Evolutionary conservation across 2,113 vertebrate species (phyloP).

Genomic region (Dascyllus trimaculatus): DNA sequence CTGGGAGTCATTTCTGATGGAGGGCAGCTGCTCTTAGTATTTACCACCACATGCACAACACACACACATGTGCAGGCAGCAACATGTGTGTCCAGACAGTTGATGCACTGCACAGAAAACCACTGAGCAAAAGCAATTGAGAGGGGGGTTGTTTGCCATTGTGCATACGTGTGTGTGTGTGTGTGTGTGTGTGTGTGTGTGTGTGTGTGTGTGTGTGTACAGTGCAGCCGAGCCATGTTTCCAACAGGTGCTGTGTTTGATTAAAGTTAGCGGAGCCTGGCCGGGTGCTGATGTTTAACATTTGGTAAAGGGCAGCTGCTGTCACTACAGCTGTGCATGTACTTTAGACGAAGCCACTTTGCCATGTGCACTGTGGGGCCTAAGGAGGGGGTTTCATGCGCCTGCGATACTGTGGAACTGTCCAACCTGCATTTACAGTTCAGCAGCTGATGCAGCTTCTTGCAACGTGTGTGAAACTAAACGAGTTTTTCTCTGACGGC

Average conservation of each 20-base stretch:
- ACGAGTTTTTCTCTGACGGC: no score
- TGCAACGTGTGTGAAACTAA: background rate
- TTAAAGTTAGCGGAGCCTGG: slow-evolving; percentile 63
- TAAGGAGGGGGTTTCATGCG: background rate
- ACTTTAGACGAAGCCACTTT: slow-evolving; percentile 54
- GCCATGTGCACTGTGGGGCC: slow-evolving; percentile 52
- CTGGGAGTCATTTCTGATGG: slow-evolving; percentile 48
- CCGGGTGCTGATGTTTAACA: slow-evolving; percentile 73
- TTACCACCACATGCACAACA: slow-evolving; percentile 42
- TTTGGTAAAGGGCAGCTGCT: slow-evolving; percentile 75
- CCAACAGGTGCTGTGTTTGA: slow-evolving; percentile 78
- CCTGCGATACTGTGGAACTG: slow-evolving; percentile 20
- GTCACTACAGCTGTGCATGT: slow-evolving; percentile 72
- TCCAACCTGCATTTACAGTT: slow-evolving; percentile 6
- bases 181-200: slow-evolving; percentile 25
- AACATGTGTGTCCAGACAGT: slow-evolving; percentile 29
- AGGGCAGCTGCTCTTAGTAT: slow-evolving; percentile 69
- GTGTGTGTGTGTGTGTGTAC: slow-evolving; percentile 1
- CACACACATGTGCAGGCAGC: slow-evolving; percentile 29
- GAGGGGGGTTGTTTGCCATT: background rate
- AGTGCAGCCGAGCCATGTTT: slow-evolving; percentile 52
- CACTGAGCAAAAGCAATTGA: slow-evolving; percentile 16
- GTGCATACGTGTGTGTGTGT: background rate
- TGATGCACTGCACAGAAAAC: slow-evolving; percentile 30
- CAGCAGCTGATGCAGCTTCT: background rate